These are phyloP conservation scores for Trichogramma dendrolimi DNA, from an alignment of 2,888 invertebrate species.

Conservation along the genomic window DNA sequence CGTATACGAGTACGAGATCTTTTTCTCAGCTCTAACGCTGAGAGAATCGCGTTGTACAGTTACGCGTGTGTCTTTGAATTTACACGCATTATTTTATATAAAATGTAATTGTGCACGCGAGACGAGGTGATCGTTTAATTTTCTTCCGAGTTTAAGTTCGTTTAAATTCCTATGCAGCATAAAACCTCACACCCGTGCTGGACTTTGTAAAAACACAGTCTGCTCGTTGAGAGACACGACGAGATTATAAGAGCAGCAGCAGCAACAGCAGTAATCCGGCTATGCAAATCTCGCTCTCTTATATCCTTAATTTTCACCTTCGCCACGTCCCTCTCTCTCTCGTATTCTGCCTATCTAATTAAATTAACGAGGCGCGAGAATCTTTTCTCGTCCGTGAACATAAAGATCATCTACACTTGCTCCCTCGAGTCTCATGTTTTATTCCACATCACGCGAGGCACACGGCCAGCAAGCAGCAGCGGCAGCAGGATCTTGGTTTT, in stretches of 20 bases:
- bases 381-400: neutral
- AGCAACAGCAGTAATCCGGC: constrained; percentile 36
- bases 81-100: too few species aligned
- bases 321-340: too few species aligned
- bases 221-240: constrained; percentile 26
- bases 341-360: constrained; percentile 20
- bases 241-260: constrained; percentile 37
- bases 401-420: neutral
- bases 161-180: too few species aligned
- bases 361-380: constrained; percentile 19
- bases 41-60: too few species aligned
- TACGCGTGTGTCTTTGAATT: too few species aligned
- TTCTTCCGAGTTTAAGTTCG: too few species aligned
- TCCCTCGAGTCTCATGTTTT: constrained; percentile 17
- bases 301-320: constrained; percentile 14
- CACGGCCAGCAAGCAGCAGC: neutral
- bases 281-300: constrained; percentile 17
- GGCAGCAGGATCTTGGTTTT: neutral
- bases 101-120: too few species aligned
- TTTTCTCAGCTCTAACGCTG: too few species aligned
- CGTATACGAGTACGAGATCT: too few species aligned
- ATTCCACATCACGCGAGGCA: constrained; percentile 25
- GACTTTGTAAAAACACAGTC: too few species aligned
- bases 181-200: too few species aligned
- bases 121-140: too few species aligned